phyloP scores from a whole-genome alignment of 2,113 vertebrate species.

The Centropristis striata region DNA sequence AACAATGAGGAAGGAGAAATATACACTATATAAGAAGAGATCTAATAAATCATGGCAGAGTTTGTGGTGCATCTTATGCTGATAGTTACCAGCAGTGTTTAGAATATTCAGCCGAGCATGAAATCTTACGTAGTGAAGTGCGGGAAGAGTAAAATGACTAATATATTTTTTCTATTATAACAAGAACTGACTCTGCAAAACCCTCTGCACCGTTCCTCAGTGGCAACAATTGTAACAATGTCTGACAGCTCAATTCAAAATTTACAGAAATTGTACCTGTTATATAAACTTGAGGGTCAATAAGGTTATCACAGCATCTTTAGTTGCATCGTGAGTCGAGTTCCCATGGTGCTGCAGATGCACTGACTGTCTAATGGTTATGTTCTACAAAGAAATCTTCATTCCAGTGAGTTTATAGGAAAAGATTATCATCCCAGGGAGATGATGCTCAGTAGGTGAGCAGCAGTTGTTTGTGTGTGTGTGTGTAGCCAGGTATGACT shows the following conservation, averaged over 20 bases:
- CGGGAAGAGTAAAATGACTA: slow-evolving; percentile 8
- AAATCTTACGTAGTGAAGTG: background rate
- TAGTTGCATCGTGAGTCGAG: slow-evolving; percentile 26
- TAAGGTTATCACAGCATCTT: slow-evolving; percentile 15
- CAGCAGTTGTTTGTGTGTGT: slow-evolving; percentile 44
- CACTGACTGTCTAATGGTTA: slow-evolving; percentile 18
- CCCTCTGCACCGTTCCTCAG: background rate
- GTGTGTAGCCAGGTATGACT: slow-evolving; percentile 67
- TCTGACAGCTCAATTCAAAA: slow-evolving; percentile 2
- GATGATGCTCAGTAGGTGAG: slow-evolving; percentile 53
- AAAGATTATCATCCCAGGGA: slow-evolving; percentile 61
- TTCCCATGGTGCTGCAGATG: slow-evolving; percentile 21
- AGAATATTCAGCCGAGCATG: slow-evolving; percentile 4
- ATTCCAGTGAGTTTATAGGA: slow-evolving; percentile 34
- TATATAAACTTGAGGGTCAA: slow-evolving; percentile 19
- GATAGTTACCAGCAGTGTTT: slow-evolving; percentile 9
- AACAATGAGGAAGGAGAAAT: slow-evolving; percentile 14
- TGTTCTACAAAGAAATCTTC: slow-evolving; percentile 48
- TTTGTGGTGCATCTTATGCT: background rate
- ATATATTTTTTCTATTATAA: slow-evolving; percentile 11
- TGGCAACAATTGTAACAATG: background rate
- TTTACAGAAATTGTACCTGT: background rate
- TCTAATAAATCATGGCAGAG: slow-evolving; percentile 20
- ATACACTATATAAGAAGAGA: background rate
- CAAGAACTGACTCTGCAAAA: slow-evolving; percentile 12